Percentiles rank a stretch among this genome's conserved stretches.
phyloP scores from a whole-genome alignment of 2,888 invertebrate species.

The Tachina fera region DNA sequence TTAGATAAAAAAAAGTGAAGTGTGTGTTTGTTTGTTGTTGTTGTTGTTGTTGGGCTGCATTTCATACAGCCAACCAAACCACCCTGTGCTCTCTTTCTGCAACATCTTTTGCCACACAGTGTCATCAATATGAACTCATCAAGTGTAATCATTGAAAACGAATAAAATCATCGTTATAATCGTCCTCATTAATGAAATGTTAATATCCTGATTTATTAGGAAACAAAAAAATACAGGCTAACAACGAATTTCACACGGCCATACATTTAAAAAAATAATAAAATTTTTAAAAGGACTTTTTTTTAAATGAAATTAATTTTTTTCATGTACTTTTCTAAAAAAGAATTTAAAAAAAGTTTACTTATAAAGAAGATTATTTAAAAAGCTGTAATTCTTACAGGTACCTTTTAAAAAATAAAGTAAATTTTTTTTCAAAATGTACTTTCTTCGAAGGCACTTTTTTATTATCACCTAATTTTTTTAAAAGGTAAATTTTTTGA shows the following conservation, averaged over 20 bases:
- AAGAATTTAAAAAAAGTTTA: too few species aligned
- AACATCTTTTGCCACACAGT: conserved; percentile 4
- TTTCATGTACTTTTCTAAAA: too few species aligned
- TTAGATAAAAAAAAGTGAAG: neutral
- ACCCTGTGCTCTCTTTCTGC: neutral
- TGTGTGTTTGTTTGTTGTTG: neutral
- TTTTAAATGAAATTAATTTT: neutral
- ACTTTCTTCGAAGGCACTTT: too few species aligned
- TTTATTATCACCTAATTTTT: too few species aligned
- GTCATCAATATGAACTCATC: conserved; percentile 71
- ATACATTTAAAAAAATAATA: neutral
- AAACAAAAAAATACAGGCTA: conserved; percentile 8
- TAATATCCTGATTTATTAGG: conserved; percentile 73
- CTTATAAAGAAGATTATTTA: too few species aligned
- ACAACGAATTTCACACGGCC: neutral
- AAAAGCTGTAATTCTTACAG: too few species aligned
- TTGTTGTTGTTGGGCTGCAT: neutral
- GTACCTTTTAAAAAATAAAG: too few species aligned
- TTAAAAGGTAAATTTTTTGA: too few species aligned
- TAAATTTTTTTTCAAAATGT: too few species aligned
- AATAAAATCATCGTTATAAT: conserved; percentile 73
- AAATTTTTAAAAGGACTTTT: neutral
- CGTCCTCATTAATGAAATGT: conserved; percentile 75
- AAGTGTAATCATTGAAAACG: conserved; percentile 69
- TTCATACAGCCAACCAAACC: conserved; percentile 25